These are phyloP conservation scores for Oxyura jamaicensis DNA, from an alignment of 2,113 vertebrate genomes.

Conservation along the genomic window DNA sequence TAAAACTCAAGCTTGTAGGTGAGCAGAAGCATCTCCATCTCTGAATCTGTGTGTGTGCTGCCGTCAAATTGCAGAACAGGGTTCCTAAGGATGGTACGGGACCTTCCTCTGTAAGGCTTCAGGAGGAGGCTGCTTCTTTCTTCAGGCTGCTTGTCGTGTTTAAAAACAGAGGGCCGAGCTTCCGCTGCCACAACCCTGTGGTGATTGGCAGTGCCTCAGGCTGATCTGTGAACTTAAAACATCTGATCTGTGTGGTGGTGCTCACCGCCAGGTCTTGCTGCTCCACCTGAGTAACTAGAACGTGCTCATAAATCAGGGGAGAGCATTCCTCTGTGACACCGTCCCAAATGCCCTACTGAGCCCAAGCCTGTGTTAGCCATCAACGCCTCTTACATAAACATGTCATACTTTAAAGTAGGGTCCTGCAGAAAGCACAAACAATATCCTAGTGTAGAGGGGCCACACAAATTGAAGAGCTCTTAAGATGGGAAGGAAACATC, in stretches of 20 bases:
- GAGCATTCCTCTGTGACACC: slow-evolving; percentile 75
- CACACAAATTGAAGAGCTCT: slow-evolving; percentile 74
- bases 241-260: slow-evolving; percentile 48
- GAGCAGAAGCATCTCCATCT: not conserved
- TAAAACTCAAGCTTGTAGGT: not conserved
- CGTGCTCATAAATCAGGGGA: slow-evolving; percentile 73
- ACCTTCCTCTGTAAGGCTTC: not conserved
- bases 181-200: slow-evolving; percentile 27
- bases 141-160: slow-evolving; percentile 36
- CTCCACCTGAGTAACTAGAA: slow-evolving; percentile 79
- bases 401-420: slow-evolving; percentile 77
- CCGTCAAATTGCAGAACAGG: not conserved
- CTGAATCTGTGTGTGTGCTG: not conserved
- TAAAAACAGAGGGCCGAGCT: slow-evolving; percentile 54
- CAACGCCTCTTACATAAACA: slow-evolving; percentile 76
- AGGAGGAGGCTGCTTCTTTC: not conserved
- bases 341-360: slow-evolving; percentile 67
- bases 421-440: slow-evolving; percentile 69
- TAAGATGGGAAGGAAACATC: slow-evolving; percentile 1
- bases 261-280: slow-evolving; percentile 44
- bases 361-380: slow-evolving; percentile 65
- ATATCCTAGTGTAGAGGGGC: slow-evolving; percentile 51
- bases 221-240: slow-evolving; percentile 72
- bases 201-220: slow-evolving; percentile 10
- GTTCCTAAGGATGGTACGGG: not conserved